Conservation (phyloP, 2,888 invertebrate genomes). For the Stomorhina lunata region DNA sequence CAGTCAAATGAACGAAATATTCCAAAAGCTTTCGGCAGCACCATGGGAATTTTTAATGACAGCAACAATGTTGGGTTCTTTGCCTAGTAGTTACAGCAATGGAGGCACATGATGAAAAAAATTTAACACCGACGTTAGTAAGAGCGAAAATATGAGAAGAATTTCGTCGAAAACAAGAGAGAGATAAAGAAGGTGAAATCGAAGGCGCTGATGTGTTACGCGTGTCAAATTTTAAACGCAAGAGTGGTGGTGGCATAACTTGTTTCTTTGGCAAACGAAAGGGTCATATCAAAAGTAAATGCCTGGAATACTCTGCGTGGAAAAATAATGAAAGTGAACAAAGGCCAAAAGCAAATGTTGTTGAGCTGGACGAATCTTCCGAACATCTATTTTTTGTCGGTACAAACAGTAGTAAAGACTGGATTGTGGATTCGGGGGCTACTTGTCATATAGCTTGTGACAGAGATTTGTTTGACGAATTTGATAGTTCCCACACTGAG, state of each 20-base stretch:
- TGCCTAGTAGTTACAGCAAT: slow-evolving; percentile 60
- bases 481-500: background rate
- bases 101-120: slow-evolving; percentile 45
- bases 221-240: background rate
- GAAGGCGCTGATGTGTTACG: background rate
- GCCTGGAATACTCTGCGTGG: slow-evolving; percentile 25
- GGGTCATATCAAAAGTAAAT: slow-evolving; percentile 30
- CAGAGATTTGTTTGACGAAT: slow-evolving; percentile 36
- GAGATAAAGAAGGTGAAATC: background rate
- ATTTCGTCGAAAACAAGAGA: slow-evolving; percentile 33
- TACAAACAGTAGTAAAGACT: slow-evolving; percentile 29
- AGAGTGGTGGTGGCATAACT: background rate
- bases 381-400: slow-evolving; percentile 35
- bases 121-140: slow-evolving; percentile 38
- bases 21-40: slow-evolving; percentile 47
- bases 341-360: slow-evolving; percentile 36
- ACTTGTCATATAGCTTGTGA: slow-evolving; percentile 49
- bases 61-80: slow-evolving; percentile 27
- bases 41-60: slow-evolving; percentile 46
- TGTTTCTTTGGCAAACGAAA: slow-evolving; percentile 62
- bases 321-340: slow-evolving; percentile 6
- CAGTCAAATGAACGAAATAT: slow-evolving; percentile 47
- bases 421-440: slow-evolving; percentile 65
- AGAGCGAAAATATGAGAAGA: slow-evolving; percentile 53
- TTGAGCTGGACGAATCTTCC: slow-evolving; percentile 8